These are phyloP conservation scores for Pristionchus maxplancki DNA, from an alignment of 2,888 invertebrate species.

Conservation along the genomic window DNA sequence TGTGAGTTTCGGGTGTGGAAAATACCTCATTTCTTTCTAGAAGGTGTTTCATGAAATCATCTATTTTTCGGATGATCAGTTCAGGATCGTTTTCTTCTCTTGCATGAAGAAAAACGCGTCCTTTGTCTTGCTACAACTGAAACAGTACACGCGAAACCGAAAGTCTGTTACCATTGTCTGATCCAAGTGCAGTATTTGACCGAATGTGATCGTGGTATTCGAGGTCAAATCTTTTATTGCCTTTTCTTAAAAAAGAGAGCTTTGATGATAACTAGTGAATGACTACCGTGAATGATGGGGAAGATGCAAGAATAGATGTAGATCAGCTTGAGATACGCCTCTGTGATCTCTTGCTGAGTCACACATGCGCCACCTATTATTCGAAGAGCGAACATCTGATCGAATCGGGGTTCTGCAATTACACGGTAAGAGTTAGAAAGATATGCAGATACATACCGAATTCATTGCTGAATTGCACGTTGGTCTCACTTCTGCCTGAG, in stretches of 20 bases:
- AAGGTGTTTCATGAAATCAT: conserved; percentile 44
- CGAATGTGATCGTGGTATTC: neutral
- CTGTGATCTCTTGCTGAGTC: neutral
- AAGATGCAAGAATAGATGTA: conserved; percentile 49
- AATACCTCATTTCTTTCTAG: neutral
- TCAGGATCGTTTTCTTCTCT: conserved; percentile 27
- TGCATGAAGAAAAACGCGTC: conserved; percentile 8
- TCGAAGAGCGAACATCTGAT: conserved; percentile 20
- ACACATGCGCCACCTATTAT: conserved; percentile 49
- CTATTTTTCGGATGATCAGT: neutral
- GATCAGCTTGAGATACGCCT: conserved; percentile 42
- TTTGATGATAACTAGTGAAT: neutral
- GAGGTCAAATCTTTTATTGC: neutral
- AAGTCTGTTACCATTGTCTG: neutral
- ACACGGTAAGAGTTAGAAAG: neutral
- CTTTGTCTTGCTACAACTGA: neutral
- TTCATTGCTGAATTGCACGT: neutral
- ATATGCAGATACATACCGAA: neutral
- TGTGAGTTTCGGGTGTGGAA: neutral
- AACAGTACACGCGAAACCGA: neutral
- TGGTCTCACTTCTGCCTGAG: neutral
- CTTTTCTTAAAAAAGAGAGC: neutral
- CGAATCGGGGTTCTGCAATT: conserved; percentile 25
- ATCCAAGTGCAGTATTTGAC: neutral
- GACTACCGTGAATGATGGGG: neutral